Conservation (phyloP, 1,140 invertebrate species). For the Macrocentrus cingulum region DNA sequence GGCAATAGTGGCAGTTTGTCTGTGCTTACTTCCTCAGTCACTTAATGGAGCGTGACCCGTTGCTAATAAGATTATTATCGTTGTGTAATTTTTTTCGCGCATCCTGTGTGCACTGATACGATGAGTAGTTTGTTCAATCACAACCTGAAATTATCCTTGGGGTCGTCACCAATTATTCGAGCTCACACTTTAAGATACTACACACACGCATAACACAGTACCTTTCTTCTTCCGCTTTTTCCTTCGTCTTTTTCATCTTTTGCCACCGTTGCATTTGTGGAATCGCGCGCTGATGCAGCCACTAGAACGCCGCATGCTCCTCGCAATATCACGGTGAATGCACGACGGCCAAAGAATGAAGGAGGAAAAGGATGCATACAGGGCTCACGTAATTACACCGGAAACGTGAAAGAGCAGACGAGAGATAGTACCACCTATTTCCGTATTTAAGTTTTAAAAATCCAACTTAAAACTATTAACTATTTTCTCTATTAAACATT, state of each 20-base stretch:
- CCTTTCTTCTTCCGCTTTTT: background rate
- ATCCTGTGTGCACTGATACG: slow-evolving; percentile 10
- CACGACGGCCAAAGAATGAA: slow-evolving; percentile 11
- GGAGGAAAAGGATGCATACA: slow-evolving; percentile 10
- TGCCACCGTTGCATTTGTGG: background rate
- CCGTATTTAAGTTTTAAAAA: slow-evolving; percentile 15
- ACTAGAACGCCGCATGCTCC: slow-evolving; percentile 15
- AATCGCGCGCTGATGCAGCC: slow-evolving; percentile 1
- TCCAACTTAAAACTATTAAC: too few species aligned
- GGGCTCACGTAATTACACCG: slow-evolving; percentile 17
- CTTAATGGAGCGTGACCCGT: slow-evolving; percentile 23
- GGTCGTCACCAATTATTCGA: slow-evolving; percentile 10
- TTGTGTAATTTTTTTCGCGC: slow-evolving; percentile 21
- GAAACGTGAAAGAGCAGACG: slow-evolving; percentile 14
- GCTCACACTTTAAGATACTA: background rate
- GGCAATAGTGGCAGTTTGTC: slow-evolving; percentile 12
- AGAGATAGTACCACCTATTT: slow-evolving; percentile 24
- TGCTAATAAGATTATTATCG: slow-evolving; percentile 22
- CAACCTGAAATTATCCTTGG: background rate
- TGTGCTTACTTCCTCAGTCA: slow-evolving; percentile 6
- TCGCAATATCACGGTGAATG: slow-evolving; percentile 13
- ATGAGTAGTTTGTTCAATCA: background rate
- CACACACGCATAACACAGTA: background rate
- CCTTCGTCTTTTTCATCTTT: background rate
- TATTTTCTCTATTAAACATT: too few species aligned